A percentile compares a stretch with the other conserved stretches of the same genome.
Conservation (phyloP, 2,113 vertebrate species). For the Spheniscus mendiculus region DNA sequence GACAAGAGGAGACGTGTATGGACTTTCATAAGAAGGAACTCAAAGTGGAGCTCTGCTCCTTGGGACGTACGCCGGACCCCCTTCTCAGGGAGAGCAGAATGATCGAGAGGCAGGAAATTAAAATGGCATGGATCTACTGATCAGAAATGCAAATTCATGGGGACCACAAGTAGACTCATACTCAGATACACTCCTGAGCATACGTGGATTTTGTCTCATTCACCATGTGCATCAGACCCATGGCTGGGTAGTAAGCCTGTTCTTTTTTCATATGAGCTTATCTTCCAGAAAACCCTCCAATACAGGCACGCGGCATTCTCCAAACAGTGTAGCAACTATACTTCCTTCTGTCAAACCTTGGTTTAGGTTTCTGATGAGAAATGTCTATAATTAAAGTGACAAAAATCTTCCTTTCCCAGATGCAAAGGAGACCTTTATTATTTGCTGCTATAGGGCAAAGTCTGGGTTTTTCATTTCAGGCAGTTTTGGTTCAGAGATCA, state of each 20-base stretch:
- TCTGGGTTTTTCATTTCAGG: neutral
- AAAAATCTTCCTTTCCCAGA: neutral
- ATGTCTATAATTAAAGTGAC: neutral
- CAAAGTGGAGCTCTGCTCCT: neutral
- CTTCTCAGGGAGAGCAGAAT: neutral
- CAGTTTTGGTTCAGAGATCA: neutral
- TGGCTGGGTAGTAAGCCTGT: neutral
- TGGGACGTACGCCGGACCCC: rapidly evolving
- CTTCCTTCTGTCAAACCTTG: neutral
- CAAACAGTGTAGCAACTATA: neutral
- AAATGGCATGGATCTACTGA: neutral
- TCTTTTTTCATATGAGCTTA: neutral
- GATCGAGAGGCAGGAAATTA: neutral
- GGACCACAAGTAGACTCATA: neutral
- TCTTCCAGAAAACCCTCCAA: neutral
- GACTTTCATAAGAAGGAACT: neutral
- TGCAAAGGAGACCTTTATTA: neutral
- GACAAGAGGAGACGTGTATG: neutral
- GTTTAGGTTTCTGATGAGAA: neutral
- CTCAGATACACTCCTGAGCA: neutral
- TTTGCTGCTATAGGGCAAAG: neutral
- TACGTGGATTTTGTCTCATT: neutral
- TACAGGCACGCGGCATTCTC: neutral
- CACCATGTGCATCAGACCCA: rapidly evolving
- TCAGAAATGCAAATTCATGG: neutral